These are phyloP conservation scores for Amphiduros pacificus DNA, from an alignment of 2,888 invertebrate genomes.

Conservation along the genomic window DNA sequence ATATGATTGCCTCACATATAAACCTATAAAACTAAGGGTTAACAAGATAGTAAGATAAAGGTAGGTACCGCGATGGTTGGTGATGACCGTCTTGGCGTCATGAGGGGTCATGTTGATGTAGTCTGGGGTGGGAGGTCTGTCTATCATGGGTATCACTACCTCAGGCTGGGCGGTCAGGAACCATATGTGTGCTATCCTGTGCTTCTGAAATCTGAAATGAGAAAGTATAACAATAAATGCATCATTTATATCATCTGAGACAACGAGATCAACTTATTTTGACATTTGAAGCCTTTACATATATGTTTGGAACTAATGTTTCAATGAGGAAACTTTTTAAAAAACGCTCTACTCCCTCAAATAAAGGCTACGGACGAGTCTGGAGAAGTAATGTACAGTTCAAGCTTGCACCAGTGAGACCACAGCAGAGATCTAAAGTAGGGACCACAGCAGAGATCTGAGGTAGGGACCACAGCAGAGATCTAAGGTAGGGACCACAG, in stretches of 20 bases:
- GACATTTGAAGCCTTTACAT: neutral
- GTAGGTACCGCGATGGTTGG: too few relatives aligned
- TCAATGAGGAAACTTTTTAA: neutral
- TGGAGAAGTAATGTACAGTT: too few relatives aligned
- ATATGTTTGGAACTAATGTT: neutral
- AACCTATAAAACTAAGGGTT: too few relatives aligned
- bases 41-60: too few relatives aligned
- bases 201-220: neutral
- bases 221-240: neutral
- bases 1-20: too few relatives aligned
- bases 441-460: too few relatives aligned
- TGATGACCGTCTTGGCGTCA: slow-evolving; percentile 3
- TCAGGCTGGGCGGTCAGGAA: neutral
- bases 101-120: neutral
- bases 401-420: too few relatives aligned
- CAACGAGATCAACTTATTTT: neutral
- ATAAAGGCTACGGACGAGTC: too few relatives aligned
- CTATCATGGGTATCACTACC: neutral
- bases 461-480: too few relatives aligned
- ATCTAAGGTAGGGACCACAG: too few relatives aligned
- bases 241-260: neutral
- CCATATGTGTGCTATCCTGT: neutral
- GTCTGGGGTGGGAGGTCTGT: neutral
- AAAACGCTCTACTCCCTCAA: too few relatives aligned
- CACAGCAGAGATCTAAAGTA: too few relatives aligned